Evolutionary conservation across 2,888 invertebrate genomes (phyloP), one percentile per base, ranked within the genome.

Genomic region (Tenthredo mesomela): DNA sequence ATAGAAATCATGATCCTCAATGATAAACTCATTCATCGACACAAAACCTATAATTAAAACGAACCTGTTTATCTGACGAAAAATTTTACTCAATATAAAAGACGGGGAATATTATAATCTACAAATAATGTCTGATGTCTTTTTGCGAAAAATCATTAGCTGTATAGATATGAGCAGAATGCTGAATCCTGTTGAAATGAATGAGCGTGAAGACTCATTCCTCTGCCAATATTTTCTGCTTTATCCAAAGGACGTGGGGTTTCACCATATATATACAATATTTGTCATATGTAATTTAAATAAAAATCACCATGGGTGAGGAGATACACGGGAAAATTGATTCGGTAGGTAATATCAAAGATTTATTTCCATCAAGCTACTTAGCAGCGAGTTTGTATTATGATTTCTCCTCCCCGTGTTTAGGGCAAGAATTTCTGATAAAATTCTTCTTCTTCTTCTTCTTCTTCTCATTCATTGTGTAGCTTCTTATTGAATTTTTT

Each of bases 281-380:
- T 37, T n/a, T 70, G 70, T 70, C 37, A 37, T 70, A n/a, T 70
- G 33, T 70, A 70, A 70, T 70, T 37, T 70, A 7, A 6, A 3
- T 5, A 9, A 12, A n/a, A 33, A 70, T 70, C 70, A 70, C 9
- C 12, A 47, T 2, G 37, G 71, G 43, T n/a, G 71, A 73, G 43
- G n/a, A 73, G 12, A 67, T 67, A 33, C 61, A 2, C 12, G 18
- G 33, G 18, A 25, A 67, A 67, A 67, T 67, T 67, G 67, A 67
- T 67, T 33, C 67, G 67, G 71, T 40, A 21, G 4, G n/a, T 73
- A 54, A 80, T 58, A 37, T 80, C 21, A 61, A 58, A 61, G 58
- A 58, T 80, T 58, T 80, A 80, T 80, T 61, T 80, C 40, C 80
- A 58, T 80, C 40, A 80, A 80, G 25, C 54, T 50, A 77, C 77